Evolutionary conservation across 2,888 invertebrate genomes (phyloP), one percentile per base, ranked within the genome.

Genomic region (Trissolcus brochymenae): DNA sequence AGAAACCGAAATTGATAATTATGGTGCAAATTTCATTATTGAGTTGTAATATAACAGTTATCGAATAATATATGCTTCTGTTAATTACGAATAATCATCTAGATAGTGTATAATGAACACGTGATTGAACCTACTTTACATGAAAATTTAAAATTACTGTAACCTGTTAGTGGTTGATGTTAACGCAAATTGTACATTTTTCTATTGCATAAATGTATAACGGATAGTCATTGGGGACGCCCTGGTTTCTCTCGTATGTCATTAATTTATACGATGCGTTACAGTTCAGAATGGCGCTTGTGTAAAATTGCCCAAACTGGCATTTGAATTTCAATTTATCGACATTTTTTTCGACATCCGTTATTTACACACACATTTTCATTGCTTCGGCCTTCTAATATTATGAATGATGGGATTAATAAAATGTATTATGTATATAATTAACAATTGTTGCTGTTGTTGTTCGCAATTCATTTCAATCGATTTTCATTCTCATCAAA

Each of bases 181-280:
- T 67, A 6, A 3, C 50, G 51, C 35, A 64, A 71, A 71, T 53
- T 64, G 71, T 6, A 41, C 2, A 57, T 64, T 71, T 57, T 71
- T 71, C 51, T 59, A 71, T 64, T 35, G n/a, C 1, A 41, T 71
- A 71, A 71, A 62, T 71, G 71, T 54, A 71, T 62, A 71, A 62
- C 71, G 41, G 62, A 71, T 43, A 71, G 71, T 62, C 62, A 4
- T 49, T 9, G 21, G 57, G 62, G 62, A 50, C 62, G 6, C 43
- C 53, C 9, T 35, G 51, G 51, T 7, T 13, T 43, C 1, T 51
- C 21, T n/a, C 54, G 17, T 57, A 35, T 59, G 53, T 59, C 59
- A 67, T 67, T 67, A 57, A 66, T 41, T 57, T 19, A 46, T 46
- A 46, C 17, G 19, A 51, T 11, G 11, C 9, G 11, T 21, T 51